Evolutionary conservation across 2,888 invertebrate genomes (phyloP), one percentile per base, ranked within the genome.

Genomic region (Diadegma fenestrale): DNA sequence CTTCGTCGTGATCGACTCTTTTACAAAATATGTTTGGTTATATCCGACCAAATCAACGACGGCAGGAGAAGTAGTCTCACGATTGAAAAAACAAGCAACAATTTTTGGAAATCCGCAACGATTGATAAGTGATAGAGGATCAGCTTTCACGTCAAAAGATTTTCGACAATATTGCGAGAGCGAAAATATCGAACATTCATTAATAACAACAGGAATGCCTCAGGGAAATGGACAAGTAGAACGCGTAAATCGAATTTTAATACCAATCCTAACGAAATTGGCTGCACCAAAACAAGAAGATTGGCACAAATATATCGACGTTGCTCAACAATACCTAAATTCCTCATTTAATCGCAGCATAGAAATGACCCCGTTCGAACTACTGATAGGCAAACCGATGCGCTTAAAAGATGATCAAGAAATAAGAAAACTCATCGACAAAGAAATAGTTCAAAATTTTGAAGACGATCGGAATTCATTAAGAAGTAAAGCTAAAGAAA

Each of bases 341-440:
- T 63, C 84, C 5, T 80, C 84, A 5, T 73, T 63, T 22, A 51
- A 75, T 63, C 72, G 87, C 17, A 86, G 84, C 22, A 82, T 80
- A 12, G 75, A 71, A 30, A 78, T 37, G 64, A 80, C 85, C 2
- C 84, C 87, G 10, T 86, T 86, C 30, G 76, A 86, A 14, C 37
- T 86, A 2, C 17, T 88, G 33, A 19, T 87, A 12, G 87, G 88
- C 1, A 30, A 19, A 12, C 41, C 68, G 22, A 85, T 88, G 86
- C 48, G 78, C 0, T 17, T 75, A 0, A 66, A 73, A 14, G 86
- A 87, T 73, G 75, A 90, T 79, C 22, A 30, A 14, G 26, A 87
- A 64, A 8, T 90, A 8, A 19, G 37, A 33, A 68, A 87, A 83
- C 10, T 87, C 3, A 81, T 90, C 1, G 87, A 90, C 72, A 71